Base-by-base conservation (phyloP, 2,113 vertebrate genomes). In the Entelurus aequoreus region DNA sequence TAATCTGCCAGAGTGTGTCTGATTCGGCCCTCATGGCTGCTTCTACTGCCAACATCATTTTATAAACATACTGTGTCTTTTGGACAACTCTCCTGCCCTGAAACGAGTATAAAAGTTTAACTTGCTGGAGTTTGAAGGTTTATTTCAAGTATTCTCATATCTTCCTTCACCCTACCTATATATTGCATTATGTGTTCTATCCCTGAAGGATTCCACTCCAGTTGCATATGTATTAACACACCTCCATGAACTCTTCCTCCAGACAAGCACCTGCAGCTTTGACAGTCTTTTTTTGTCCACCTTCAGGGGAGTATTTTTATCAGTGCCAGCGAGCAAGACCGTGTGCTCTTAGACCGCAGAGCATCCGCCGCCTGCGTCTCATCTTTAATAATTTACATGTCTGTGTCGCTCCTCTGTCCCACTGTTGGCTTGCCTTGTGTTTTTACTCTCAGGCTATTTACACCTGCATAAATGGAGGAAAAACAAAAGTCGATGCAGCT, bases 261-360 rank as follows among this genome's bases (percentile, higher is more conserved):
- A 76, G 74, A 76, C 64, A n/a, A 62, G 54, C 76, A 77, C 77
- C 78, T 80, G 70, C 66, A 7, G 77, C 75, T 38, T 21, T 52
- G 16, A 63, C 74, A 46, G 66, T 66, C 72, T 82, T 57, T 74
- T 74, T 78, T 75, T 75, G 79, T 79, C 81, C 63, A 79, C 66
- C 72, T 74, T 68, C 60, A 15, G 28, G 42, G 72, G 71, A 64
- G 70, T 84, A 88, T 86, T 86, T 83, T 82, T 81, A 83, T 80
- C 74, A 64, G 70, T 61, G 66, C 12, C 64, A 77, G 65, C 71
- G 63, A 80, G 75, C 58, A 63, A 71, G 65, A 62, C 71, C 58
- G 8, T 42, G 36, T 72, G 76, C 59, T 75, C 6, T 57, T 67
- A 70, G 38, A 14, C 42, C 54, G 1, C 53, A 66, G 66, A 76